Evolutionary conservation across 2,888 invertebrate genomes (phyloP), one percentile per base, ranked within the genome.

Genomic region (Linyphia triangularis): DNA sequence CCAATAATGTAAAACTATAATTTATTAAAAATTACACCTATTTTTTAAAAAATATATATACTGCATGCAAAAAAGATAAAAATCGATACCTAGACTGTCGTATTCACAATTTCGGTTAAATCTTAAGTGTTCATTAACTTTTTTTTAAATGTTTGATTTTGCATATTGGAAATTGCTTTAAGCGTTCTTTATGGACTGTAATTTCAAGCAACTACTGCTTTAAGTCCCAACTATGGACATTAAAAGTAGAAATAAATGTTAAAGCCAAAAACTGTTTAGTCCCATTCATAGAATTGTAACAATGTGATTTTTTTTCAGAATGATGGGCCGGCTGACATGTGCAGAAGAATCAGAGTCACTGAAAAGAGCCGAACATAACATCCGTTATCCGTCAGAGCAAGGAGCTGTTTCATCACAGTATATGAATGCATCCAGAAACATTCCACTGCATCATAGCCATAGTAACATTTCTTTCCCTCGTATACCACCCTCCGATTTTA

Each of bases 321-420:
- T 88, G 86, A 88, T 88, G 86, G 86, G 86, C 37, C 79, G 86
- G 40, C 59, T 88, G 67, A 69, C 75, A 67, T 81, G 81, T 67
- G 26, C 37, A 67, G 86, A 88, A 59, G 69, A 88, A 88, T 33
- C 59, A 67, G 81, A 88, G 79, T 30, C 57, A 33, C 40, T 75
- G 69, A 86, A 79, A 84, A 63, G 63, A 43, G 10, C 22, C 51
- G 59, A 70, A 33, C 61, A 57, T 65, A 79, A 40, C 22, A 26
- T 24, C 57, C 24, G 65, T 19, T 26, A n/a, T n/a, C 75, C 40
- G 37, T 37, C 81, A 24, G 40, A 37, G 4, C 59, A 65, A 63
- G 37, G 43, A 5, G 28, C 28, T 43, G 72, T 40, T 16, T 37
- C 57, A 5, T 43, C 77, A 7, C 13, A 63, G 77, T 70, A 69